Base-by-base conservation (phyloP, 2,113 vertebrate genomes). In the Acanthisitta chloris region DNA sequence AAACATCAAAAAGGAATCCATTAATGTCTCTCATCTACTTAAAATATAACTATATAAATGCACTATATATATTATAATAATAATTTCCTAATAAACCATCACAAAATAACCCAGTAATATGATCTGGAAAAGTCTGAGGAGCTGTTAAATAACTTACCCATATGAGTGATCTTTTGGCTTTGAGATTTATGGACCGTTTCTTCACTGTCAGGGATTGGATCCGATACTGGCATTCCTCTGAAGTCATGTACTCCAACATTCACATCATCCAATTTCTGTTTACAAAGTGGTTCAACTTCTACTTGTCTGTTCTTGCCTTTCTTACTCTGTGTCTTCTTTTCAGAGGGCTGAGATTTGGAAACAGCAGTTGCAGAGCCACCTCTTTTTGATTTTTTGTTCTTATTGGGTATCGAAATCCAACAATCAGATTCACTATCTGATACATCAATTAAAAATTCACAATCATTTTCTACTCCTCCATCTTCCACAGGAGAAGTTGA, bases 401-500 rank as follows among this genome's bases (percentile, higher is more conserved):
- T 98, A 65, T 0, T 5, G 11, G 97, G 94, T 94, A 97, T 95
- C 18, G 91, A 96, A 96, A 98, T 59, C 97, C 97, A 98, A 85
- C 90, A 79, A 43, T 6, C 31, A 66, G 78, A 73, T 48, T 40
- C n/a, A 74, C 6, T 71, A 82, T 59, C 72, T 18, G 91, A 97
- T 40, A 97, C 97, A 49, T 98, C 98, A 92, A 98, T 98, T 78
- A 97, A 74, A 96, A 98, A 98, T 74, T 98, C 98, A 90, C 97
- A 97, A 40, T 98, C 97, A 64, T 96, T 79, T 83, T 97, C 97
- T 74, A 84, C 31, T 58, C 93, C 90, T 78, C 1, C 15, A 61
- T 79, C 29, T 76, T 80, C 95, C 85, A 81, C 36, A 78, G 82
- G 48, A 92, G 25, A 3, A 33, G 59, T 62, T 33, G 51, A 91